Percentiles rank a stretch among this genome's conserved stretches.
Conservation (phyloP, 30 jellyfish, hydroid and myxozoan genomes). For the Sanderia malayensis region DNA sequence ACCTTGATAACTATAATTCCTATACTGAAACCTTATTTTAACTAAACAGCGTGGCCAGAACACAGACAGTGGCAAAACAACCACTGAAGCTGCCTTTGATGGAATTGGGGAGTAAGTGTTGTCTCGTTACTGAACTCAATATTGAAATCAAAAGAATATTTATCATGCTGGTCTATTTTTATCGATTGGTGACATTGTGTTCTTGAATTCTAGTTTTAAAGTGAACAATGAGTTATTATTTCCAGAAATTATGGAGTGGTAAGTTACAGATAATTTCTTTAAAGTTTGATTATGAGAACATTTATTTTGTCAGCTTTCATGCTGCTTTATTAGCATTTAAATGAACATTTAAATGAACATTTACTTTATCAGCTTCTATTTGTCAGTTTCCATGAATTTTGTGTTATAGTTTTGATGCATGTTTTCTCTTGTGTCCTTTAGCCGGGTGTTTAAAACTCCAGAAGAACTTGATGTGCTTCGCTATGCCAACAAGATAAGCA, state of each 20-base stretch:
- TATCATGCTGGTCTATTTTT: no score
- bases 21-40: no score
- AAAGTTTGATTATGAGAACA: background rate
- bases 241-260: conserved; percentile 91
- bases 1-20: no score
- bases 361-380: no score
- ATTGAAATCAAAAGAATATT: no score
- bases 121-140: no score
- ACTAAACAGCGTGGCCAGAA: conserved; percentile 86
- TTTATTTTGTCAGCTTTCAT: background rate
- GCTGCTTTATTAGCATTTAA: no score
- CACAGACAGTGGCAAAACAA: conserved; percentile 76
- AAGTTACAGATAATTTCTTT: conserved; percentile 2
- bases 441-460: conserved; percentile 92
- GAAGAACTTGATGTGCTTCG: conserved; percentile 87
- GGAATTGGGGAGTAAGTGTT: conserved; percentile 88
- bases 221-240: conserved; percentile 68
- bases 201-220: conserved; percentile 69
- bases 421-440: no score
- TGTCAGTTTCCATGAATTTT: no score
- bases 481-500: conserved; percentile 88
- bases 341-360: no score
- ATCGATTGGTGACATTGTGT: no score
- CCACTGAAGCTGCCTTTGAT: conserved; percentile 93
- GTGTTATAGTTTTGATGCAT: no score